Conservation (phyloP, 2,797 vertebrate species). For the Microctenopoma lineatum region DNA sequence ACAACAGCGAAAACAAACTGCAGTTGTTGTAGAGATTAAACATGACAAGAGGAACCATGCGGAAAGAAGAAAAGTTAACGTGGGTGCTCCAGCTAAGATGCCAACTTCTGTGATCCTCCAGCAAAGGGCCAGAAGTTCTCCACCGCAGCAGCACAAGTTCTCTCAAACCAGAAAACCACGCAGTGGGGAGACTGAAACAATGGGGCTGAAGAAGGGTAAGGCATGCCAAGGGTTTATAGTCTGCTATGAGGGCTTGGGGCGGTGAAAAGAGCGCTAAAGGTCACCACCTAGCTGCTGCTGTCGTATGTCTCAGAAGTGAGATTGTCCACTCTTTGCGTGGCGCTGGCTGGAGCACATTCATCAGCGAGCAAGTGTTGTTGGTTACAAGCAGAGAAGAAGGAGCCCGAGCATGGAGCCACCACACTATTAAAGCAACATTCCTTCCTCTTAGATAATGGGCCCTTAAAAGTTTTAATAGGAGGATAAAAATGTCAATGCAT, state of each 20-base stretch:
- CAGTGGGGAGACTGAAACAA: slow-evolving; percentile 67
- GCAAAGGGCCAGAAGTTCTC: slow-evolving; percentile 70
- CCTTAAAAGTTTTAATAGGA: slow-evolving; percentile 85
- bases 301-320: slow-evolving; percentile 59
- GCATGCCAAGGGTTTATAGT: slow-evolving; percentile 79
- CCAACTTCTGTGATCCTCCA: slow-evolving; percentile 50
- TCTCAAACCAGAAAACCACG: slow-evolving; percentile 65
- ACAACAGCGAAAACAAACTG: slow-evolving; percentile 29
- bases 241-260: slow-evolving; percentile 61
- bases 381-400: slow-evolving; percentile 77
- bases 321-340: slow-evolving; percentile 47
- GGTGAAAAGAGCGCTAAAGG: slow-evolving; percentile 65
- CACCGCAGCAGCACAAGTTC: slow-evolving; percentile 39
- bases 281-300: slow-evolving; percentile 49
- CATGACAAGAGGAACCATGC: slow-evolving; percentile 30
- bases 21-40: slow-evolving; percentile 18
- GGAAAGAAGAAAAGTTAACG: slow-evolving; percentile 45
- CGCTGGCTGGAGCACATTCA: slow-evolving; percentile 61
- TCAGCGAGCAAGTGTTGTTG: slow-evolving; percentile 55
- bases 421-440: slow-evolving; percentile 84
- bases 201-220: slow-evolving; percentile 66
- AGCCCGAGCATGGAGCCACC: slow-evolving; percentile 78
- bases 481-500: slow-evolving; percentile 85
- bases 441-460: slow-evolving; percentile 82
- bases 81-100: slow-evolving; percentile 35